A percentile compares a stretch with the other conserved stretches of the same genome.
Conservation (phyloP, 1,140 invertebrate genomes). For the Liolophura sinensis region DNA sequence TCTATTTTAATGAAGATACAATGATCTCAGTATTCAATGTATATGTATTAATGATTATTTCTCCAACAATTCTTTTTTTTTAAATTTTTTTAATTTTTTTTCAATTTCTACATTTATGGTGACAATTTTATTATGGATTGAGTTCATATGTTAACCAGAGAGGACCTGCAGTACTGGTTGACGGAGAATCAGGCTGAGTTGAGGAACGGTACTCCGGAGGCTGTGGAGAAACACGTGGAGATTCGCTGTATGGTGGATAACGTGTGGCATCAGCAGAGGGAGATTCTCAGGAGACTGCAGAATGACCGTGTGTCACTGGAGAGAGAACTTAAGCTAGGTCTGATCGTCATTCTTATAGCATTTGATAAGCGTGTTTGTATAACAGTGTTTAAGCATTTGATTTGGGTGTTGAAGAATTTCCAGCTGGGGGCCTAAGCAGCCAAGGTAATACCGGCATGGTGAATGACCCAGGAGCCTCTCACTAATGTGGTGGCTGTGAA, state of each 20-base stretch:
- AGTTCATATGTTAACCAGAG: constrained; percentile 23
- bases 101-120: not conserved
- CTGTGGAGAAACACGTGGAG: constrained; percentile 37
- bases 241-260: constrained; percentile 33
- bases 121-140: not conserved
- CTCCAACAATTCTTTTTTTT: too few species aligned
- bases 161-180: constrained; percentile 51
- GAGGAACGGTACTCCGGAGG: constrained; percentile 32
- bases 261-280: constrained; percentile 43
- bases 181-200: constrained; percentile 42
- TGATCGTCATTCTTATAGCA: not conserved
- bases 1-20: not conserved
- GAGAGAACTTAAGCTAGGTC: constrained; percentile 40
- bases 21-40: too few species aligned
- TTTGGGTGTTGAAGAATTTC: too few species aligned
- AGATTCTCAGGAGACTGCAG: constrained; percentile 38
- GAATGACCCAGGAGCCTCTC: too few species aligned
- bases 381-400: too few species aligned
- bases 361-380: too few species aligned
- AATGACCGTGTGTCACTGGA: constrained; percentile 45
- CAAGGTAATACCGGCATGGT: too few species aligned
- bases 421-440: too few species aligned
- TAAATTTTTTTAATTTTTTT: too few species aligned
- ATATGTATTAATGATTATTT: too few species aligned
- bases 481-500: too few species aligned